A percentile compares a stretch with the other conserved stretches of the same genome.
Evolutionary conservation across 2,888 invertebrate species (phyloP).

Genomic region (Andricus curvator): DNA sequence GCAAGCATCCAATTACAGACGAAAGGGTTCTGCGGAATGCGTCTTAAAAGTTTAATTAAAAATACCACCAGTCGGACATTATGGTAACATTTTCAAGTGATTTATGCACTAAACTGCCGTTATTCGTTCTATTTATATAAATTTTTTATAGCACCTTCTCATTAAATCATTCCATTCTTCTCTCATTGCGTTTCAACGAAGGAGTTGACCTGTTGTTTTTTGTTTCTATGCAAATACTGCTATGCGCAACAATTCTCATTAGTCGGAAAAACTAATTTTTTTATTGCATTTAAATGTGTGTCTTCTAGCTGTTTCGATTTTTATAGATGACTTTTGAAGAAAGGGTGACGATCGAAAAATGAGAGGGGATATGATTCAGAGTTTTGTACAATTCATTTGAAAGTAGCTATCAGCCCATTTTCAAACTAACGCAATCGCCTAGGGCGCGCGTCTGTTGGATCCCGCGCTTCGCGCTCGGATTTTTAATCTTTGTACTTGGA

Average conservation of each 20-base stretch:
- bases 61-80: conserved; percentile 1
- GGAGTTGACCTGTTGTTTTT: neutral
- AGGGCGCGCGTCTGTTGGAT: too few relatives aligned
- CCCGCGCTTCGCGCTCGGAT: too few relatives aligned
- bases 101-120: neutral
- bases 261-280: neutral
- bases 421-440: too few relatives aligned
- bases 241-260: neutral
- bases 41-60: conserved; percentile 35
- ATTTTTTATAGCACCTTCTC: neutral
- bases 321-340: neutral
- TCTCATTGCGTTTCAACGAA: neutral
- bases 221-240: neutral
- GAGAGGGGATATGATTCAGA: neutral
- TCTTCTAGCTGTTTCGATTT: neutral
- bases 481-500: too few relatives aligned
- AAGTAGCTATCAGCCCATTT: neutral
- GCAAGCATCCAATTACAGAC: conserved; percentile 26
- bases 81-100: conserved; percentile 21
- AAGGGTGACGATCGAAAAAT: neutral
- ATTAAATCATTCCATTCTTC: neutral
- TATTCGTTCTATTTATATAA: neutral
- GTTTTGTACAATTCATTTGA: neutral
- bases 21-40: neutral
- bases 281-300: neutral